A percentile compares a stretch with the other conserved stretches of the same genome.
Conservation (phyloP, 2,113 vertebrate species). For the Chaenocephalus aceratus region DNA sequence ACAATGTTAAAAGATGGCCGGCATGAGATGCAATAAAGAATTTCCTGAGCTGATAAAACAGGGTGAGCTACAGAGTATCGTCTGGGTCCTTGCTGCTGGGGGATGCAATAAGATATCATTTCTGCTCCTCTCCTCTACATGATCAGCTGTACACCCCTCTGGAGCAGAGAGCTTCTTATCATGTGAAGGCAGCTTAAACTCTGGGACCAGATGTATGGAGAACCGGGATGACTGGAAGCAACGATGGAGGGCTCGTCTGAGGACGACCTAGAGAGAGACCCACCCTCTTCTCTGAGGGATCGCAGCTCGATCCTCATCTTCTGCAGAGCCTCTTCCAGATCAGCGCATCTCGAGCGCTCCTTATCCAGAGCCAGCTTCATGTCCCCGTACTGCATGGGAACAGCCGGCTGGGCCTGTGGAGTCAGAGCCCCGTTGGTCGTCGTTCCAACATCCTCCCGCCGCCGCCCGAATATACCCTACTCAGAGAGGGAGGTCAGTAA, state of each 20-base stretch:
- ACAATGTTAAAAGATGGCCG: slow-evolving; percentile 31
- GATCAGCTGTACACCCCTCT: too few relatives aligned
- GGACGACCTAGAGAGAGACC: not conserved
- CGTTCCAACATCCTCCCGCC: slow-evolving; percentile 91
- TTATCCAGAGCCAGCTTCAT: slow-evolving; percentile 98
- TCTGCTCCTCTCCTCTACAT: too few relatives aligned
- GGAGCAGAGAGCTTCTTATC: too few relatives aligned
- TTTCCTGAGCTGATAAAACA: slow-evolving; percentile 8
- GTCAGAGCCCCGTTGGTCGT: slow-evolving; percentile 74
- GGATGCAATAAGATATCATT: not conserved
- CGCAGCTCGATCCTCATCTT: slow-evolving; percentile 98
- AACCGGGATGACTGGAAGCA: too few relatives aligned
- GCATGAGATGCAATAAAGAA: slow-evolving; percentile 13
- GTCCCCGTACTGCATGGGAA: slow-evolving; percentile 96
- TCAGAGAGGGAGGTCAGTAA: slow-evolving; percentile 50
- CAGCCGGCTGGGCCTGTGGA: slow-evolving; percentile 76
- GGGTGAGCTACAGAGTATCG: not conserved
- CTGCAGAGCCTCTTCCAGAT: slow-evolving; percentile 97
- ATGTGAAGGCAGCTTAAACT: too few relatives aligned
- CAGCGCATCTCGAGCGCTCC: slow-evolving; percentile 94
- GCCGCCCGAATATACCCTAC: slow-evolving; percentile 97
- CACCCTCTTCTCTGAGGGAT: slow-evolving; percentile 96
- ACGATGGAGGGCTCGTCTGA: too few relatives aligned
- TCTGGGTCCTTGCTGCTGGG: not conserved
- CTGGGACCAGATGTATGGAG: too few relatives aligned